A percentile compares a stretch with the other conserved stretches of the same genome.
phyloP scores from a whole-genome alignment of 2,113 vertebrate genomes.

The Takifugu flavidus region DNA sequence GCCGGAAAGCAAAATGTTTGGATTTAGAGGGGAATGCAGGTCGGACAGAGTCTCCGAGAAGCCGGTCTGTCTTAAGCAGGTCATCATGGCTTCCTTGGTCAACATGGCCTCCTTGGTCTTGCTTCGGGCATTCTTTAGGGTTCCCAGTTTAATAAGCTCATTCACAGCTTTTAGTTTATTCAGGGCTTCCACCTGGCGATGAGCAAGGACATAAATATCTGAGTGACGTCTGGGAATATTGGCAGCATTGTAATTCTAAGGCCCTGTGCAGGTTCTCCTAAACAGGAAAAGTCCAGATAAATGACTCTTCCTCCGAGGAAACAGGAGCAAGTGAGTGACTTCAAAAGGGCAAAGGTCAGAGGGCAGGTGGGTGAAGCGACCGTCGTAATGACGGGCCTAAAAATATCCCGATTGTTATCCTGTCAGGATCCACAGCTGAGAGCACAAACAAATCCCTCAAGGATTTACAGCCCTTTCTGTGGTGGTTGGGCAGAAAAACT shows the following conservation, averaged over 20 bases:
- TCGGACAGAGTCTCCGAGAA: conserved; percentile 91
- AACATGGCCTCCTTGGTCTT: conserved; percentile 92
- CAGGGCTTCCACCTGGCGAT: conserved; percentile 89
- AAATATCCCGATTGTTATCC: conserved; percentile 28
- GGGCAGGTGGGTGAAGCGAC: conserved; percentile 25
- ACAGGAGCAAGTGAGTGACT: conserved; percentile 30
- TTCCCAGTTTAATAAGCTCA: conserved; percentile 91
- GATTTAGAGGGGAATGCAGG: conserved; percentile 91
- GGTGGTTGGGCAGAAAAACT: neutral
- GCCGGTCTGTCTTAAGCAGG: conserved; percentile 89
- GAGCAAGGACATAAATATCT: neutral
- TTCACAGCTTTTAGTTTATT: conserved; percentile 96
- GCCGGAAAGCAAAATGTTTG: conserved; percentile 88
- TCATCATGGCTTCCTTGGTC: conserved; percentile 90
- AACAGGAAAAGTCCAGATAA: conserved; percentile 54
- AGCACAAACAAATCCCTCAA: neutral
- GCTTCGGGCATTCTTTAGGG: conserved; percentile 85
- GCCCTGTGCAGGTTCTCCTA: conserved; percentile 1
- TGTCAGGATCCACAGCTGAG: conserved; percentile 5
- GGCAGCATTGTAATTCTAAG: conserved; percentile 14
- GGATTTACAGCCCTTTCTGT: too few species aligned
- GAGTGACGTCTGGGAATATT: too few species aligned
- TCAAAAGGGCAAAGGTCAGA: conserved; percentile 31
- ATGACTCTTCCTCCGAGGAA: conserved; percentile 43
- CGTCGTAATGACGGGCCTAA: conserved; percentile 20